Percentiles rank a stretch among this genome's conserved stretches.
Conservation (phyloP, 2,797 vertebrate genomes). For the Pantherophis alleghaniensis region DNA sequence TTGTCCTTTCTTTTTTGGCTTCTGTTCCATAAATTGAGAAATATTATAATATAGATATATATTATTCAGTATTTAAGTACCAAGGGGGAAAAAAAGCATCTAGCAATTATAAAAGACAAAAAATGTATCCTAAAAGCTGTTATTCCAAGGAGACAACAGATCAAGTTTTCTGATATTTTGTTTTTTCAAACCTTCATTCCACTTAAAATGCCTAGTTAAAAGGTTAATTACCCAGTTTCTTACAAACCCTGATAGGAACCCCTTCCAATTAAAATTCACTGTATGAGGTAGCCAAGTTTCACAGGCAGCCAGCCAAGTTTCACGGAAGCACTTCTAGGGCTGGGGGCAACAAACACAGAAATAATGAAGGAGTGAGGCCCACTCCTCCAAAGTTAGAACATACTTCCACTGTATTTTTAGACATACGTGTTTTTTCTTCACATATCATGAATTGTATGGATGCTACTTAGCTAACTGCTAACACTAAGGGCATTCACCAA, state of each 20-base stretch:
- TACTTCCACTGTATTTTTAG: not conserved
- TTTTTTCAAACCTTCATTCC: not conserved
- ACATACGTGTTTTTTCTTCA: not conserved
- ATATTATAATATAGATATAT: not conserved
- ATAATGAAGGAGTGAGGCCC: not conserved
- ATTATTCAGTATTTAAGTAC: not conserved
- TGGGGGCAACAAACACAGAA: not conserved
- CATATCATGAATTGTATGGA: not conserved
- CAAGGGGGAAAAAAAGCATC: not conserved
- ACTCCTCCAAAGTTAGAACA: not conserved
- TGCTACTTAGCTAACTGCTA: not conserved
- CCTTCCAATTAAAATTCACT: slow-evolving; percentile 13
- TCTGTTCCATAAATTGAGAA: not conserved
- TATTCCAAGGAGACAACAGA: not conserved
- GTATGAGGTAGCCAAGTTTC: not conserved
- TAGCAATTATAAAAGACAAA: not conserved
- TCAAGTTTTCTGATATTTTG: not conserved
- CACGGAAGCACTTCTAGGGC: not conserved
- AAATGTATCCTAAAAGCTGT: not conserved
- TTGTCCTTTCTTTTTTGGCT: not conserved
- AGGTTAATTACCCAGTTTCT: slow-evolving; percentile 16
- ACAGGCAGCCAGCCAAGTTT: not conserved
- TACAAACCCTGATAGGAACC: slow-evolving; percentile 13
- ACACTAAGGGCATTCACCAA: not conserved
- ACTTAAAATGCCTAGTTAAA: slow-evolving; percentile 24